Conservation (phyloP, 2,113 vertebrate genomes). For the Thunnus maccoyii region DNA sequence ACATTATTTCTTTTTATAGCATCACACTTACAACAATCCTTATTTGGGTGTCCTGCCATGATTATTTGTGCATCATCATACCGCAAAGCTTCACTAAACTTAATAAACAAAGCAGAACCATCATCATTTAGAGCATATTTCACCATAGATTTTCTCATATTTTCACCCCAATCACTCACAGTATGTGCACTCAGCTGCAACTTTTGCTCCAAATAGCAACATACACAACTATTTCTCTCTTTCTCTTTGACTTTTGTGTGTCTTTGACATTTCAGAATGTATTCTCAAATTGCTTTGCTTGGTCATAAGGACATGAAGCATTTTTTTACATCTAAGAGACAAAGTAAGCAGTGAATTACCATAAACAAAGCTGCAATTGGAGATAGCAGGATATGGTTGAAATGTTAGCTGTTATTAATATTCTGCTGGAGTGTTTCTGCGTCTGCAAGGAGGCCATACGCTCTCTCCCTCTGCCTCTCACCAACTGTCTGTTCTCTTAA, state of each 20-base stretch:
- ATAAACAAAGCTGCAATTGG: slow-evolving; percentile 37
- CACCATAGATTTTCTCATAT: background rate
- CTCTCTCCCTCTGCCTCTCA: slow-evolving; percentile 43
- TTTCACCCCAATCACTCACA: background rate
- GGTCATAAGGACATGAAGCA: background rate
- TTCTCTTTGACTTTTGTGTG: background rate
- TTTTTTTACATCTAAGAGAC: background rate
- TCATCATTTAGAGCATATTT: background rate
- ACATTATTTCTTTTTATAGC: slow-evolving; percentile 5
- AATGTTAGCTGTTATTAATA: slow-evolving; percentile 67
- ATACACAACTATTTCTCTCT: background rate
- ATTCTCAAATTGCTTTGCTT: slow-evolving; percentile 11
- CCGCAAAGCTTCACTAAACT: background rate
- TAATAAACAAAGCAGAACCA: background rate
- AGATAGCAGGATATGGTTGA: slow-evolving; percentile 23
- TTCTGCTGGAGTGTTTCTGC: slow-evolving; percentile 63
- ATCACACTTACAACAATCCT: background rate
- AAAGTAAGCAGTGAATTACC: slow-evolving; percentile 17
- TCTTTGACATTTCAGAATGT: slow-evolving; percentile 38
- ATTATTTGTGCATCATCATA: background rate
- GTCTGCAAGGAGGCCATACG: slow-evolving; percentile 49
- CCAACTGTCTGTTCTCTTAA: slow-evolving; percentile 76
- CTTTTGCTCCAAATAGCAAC: background rate
- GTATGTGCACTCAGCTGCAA: background rate
- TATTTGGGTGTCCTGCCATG: background rate